phyloP scores from a whole-genome alignment of 2,113 vertebrate genomes.

The Epinephelus moara region DNA sequence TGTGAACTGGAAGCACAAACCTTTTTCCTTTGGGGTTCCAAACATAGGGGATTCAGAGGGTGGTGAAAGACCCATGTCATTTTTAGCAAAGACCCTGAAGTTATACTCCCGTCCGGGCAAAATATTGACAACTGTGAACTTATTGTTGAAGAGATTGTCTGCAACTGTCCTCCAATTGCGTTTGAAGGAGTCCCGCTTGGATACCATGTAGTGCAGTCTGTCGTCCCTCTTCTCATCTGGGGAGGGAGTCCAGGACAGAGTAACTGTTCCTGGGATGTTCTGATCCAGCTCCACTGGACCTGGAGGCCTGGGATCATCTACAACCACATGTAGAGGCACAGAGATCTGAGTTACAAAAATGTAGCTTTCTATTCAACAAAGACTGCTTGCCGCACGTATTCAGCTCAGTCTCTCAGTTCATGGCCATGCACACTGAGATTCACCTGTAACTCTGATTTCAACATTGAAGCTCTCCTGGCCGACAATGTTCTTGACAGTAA shows the following conservation, averaged over 20 bases:
- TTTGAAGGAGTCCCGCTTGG: slow-evolving; percentile 85
- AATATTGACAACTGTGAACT: slow-evolving; percentile 87
- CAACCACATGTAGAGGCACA: slow-evolving; percentile 17
- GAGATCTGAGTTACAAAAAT: neutral
- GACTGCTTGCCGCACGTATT: neutral
- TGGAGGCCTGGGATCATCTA: slow-evolving; percentile 89
- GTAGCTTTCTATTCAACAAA: neutral
- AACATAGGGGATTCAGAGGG: slow-evolving; percentile 88
- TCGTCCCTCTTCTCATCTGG: slow-evolving; percentile 87
- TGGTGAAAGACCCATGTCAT: slow-evolving; percentile 86
- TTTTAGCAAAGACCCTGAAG: slow-evolving; percentile 93
- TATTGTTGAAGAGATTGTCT: slow-evolving; percentile 89
- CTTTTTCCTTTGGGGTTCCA: slow-evolving; percentile 80
- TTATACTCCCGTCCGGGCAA: slow-evolving; percentile 89
- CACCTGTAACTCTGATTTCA: slow-evolving; percentile 90
- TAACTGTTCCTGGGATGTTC: slow-evolving; percentile 89
- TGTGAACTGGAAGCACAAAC: slow-evolving; percentile 66
- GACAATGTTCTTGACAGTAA: slow-evolving; percentile 82
- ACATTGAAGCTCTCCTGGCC: slow-evolving; percentile 86
- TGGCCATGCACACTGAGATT: slow-evolving; percentile 7
- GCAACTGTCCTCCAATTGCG: slow-evolving; percentile 84
- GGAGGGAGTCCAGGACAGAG: slow-evolving; percentile 89
- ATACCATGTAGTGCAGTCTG: slow-evolving; percentile 87
- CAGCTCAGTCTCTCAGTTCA: neutral
- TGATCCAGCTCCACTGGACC: slow-evolving; percentile 87